These are phyloP conservation scores for Barbus barbus DNA, from an alignment of 2,113 vertebrate genomes.

Conservation along the genomic window DNA sequence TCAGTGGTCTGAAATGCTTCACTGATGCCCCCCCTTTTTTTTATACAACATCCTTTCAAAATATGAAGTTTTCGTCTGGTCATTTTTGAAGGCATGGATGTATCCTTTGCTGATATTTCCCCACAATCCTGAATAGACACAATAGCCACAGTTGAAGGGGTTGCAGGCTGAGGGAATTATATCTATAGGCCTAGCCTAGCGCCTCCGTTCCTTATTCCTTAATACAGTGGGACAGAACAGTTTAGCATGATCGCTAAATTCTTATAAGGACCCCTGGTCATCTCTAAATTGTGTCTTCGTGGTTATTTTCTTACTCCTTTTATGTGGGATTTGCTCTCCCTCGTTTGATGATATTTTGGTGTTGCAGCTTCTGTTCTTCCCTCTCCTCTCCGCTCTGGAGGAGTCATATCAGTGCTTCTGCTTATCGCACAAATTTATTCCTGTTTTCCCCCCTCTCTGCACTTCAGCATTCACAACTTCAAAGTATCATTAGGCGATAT, in stretches of 20 bases:
- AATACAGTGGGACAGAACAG: background rate
- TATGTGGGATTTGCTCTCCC: slow-evolving; percentile 38
- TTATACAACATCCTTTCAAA: no score
- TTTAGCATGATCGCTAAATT: background rate
- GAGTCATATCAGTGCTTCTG: slow-evolving; percentile 44
- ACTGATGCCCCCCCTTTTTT: no score
- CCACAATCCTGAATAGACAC: background rate
- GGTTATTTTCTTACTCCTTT: slow-evolving; percentile 18
- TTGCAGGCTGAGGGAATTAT: background rate
- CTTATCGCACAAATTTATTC: slow-evolving; percentile 15
- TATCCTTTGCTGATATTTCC: background rate
- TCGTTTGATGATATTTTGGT: slow-evolving; percentile 31
- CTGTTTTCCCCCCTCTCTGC: background rate
- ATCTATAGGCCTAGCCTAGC: no score
- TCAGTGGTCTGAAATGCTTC: no score
- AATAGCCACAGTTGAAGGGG: background rate
- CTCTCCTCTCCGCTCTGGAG: slow-evolving; percentile 35
- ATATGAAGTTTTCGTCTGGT: no score
- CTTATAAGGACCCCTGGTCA: slow-evolving; percentile 10
- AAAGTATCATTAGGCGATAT: slow-evolving; percentile 34
- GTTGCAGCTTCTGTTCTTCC: slow-evolving; percentile 5
- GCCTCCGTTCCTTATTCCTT: background rate
- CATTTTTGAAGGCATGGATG: no score
- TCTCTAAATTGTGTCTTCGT: slow-evolving; percentile 1
- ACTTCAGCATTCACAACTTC: slow-evolving; percentile 28